Conservation (phyloP, 2,113 vertebrate species). For the Sitta europaea region DNA sequence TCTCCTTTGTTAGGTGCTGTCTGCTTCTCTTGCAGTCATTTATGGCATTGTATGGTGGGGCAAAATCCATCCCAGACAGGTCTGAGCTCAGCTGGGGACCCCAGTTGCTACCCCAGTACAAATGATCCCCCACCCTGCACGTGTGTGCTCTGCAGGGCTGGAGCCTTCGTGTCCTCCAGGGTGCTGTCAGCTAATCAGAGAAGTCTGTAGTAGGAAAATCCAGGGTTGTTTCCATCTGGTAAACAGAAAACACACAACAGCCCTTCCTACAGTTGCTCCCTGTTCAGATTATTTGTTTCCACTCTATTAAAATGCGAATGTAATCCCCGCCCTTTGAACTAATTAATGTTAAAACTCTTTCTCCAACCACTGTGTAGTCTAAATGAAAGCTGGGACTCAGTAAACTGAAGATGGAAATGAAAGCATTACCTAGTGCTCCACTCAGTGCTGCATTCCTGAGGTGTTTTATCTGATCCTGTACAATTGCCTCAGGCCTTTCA, state of each 20-base stretch:
- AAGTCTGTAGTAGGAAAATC: background rate
- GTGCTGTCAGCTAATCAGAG: background rate
- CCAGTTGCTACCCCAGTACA: background rate
- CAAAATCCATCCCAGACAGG: background rate
- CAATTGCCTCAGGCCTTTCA: background rate
- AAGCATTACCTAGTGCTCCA: background rate
- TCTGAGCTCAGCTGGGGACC: background rate
- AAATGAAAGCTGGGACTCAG: constrained; percentile 11
- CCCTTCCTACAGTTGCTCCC: constrained; percentile 4
- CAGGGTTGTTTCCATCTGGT: background rate
- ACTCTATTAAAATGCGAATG: background rate
- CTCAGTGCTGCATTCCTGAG: constrained; percentile 47
- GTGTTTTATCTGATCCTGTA: constrained; percentile 47
- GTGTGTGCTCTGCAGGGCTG: background rate
- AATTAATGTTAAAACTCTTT: constrained; percentile 22
- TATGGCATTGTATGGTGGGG: background rate
- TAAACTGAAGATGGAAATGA: constrained; percentile 4
- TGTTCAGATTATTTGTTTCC: constrained; percentile 32
- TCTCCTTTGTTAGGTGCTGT: background rate
- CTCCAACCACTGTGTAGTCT: background rate
- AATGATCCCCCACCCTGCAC: background rate
- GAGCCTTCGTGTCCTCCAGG: background rate
- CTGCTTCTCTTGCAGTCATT: background rate
- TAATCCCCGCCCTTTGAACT: constrained; percentile 29
- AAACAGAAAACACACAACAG: background rate